A percentile compares a stretch with the other conserved stretches of the same genome.
phyloP scores from a whole-genome alignment of 2,888 invertebrate genomes.

The Bellardia bayeri region DNA sequence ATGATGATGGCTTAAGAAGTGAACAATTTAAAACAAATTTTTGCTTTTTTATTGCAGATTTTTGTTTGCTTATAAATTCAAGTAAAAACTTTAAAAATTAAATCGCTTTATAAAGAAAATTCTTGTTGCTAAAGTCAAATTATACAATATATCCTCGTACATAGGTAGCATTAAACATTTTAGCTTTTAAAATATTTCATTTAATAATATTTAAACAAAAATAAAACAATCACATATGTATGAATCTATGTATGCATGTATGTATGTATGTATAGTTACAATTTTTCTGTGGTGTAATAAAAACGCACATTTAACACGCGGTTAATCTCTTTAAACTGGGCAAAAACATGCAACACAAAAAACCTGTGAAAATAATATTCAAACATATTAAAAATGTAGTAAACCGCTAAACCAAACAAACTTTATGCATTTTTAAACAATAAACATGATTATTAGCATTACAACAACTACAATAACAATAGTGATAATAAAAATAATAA shows the following conservation, averaged over 20 bases:
- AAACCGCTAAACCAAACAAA: constrained; percentile 66
- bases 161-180: background rate
- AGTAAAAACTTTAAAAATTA: no score
- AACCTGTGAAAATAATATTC: constrained; percentile 27
- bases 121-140: background rate
- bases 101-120: no score
- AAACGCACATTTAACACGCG: constrained; percentile 60
- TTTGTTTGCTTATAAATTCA: no score
- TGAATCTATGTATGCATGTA: no score
- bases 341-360: constrained; percentile 16
- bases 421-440: constrained; percentile 72
- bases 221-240: background rate
- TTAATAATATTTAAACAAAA: background rate
- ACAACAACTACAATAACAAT: constrained; percentile 26
- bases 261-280: background rate
- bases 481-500: constrained; percentile 36
- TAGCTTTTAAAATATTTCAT: constrained; percentile 28
- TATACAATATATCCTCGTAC: background rate
- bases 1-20: background rate
- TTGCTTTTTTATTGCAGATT: no score
- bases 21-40: no score
- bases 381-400: constrained; percentile 47
- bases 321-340: constrained; percentile 58
- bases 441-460: constrained; percentile 67
- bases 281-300: constrained; percentile 40